Conservation (phyloP, 2,113 vertebrate species). For the Alexandromys fortis region DNA sequence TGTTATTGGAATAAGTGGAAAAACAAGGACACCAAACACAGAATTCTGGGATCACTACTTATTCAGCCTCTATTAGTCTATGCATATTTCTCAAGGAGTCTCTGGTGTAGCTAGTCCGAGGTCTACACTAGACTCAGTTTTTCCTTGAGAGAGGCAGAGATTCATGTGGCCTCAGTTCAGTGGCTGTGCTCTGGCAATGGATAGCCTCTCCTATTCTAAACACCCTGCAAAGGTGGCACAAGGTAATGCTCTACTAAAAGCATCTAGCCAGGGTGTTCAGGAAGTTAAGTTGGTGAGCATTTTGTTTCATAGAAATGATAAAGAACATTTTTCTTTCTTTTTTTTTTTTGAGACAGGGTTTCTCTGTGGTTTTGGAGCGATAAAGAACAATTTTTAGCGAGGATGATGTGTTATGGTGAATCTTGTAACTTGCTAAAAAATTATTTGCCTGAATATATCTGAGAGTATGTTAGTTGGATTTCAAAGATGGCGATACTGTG, state of each 20-base stretch:
- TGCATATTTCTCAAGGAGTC: neutral
- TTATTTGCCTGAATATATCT: neutral
- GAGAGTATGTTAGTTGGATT: neutral
- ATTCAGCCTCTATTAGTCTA: neutral
- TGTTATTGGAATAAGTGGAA: neutral
- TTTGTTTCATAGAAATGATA: conserved; percentile 8
- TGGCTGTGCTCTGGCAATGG: fast-evolving
- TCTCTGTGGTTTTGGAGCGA: no score
- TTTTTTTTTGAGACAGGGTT: no score
- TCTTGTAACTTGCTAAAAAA: neutral
- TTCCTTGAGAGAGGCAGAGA: neutral
- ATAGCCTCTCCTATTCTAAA: neutral
- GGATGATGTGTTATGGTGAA: neutral
- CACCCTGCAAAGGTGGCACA: neutral
- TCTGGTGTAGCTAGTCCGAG: neutral
- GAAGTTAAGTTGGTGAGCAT: neutral
- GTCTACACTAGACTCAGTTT: neutral
- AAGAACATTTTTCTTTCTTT: neutral
- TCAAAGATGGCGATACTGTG: neutral
- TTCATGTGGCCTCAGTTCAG: neutral
- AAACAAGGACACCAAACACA: neutral
- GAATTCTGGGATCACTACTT: neutral
- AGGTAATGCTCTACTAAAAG: neutral
- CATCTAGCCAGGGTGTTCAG: neutral
- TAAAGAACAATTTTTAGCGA: neutral